Conservation (phyloP, 2,113 vertebrate species). For the Gopherus flavomarginatus region DNA sequence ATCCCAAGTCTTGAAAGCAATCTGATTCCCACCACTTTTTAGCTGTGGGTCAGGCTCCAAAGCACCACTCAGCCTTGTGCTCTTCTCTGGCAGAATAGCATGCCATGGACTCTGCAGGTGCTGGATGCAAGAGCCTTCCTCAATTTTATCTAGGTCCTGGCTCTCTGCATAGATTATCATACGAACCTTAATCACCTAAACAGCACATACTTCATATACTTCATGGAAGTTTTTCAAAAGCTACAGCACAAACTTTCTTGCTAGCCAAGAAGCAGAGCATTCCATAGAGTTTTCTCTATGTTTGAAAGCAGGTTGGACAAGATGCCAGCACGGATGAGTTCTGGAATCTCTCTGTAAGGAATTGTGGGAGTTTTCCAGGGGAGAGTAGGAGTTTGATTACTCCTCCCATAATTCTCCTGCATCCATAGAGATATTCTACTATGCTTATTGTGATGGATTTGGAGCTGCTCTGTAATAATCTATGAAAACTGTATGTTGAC, state of each 20-base stretch:
- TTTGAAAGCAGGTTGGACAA: background rate
- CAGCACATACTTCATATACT: background rate
- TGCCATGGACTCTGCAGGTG: background rate
- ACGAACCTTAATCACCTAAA: background rate
- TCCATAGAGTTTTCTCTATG: background rate
- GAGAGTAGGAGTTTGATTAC: no score
- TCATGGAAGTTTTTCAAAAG: background rate
- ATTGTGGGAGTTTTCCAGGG: no score
- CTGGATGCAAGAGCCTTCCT: background rate
- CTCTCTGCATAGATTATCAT: background rate
- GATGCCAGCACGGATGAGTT: rapidly evolving
- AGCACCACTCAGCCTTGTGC: rapidly evolving
- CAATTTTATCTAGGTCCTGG: rapidly evolving
- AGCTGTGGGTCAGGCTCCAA: constrained; percentile 13
- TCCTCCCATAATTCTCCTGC: background rate
- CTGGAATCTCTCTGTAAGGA: background rate
- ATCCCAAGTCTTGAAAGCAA: background rate
- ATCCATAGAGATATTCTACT: background rate
- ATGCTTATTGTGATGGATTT: background rate
- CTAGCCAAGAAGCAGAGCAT: background rate
- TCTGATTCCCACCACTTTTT: constrained; percentile 32
- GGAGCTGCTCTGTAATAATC: background rate
- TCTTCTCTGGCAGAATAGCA: background rate
- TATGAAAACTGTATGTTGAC: background rate
- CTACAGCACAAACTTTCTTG: background rate